These are phyloP conservation scores for Drosophila nigrodunni DNA, from an alignment of 1,140 invertebrate species.

Conservation along the genomic window DNA sequence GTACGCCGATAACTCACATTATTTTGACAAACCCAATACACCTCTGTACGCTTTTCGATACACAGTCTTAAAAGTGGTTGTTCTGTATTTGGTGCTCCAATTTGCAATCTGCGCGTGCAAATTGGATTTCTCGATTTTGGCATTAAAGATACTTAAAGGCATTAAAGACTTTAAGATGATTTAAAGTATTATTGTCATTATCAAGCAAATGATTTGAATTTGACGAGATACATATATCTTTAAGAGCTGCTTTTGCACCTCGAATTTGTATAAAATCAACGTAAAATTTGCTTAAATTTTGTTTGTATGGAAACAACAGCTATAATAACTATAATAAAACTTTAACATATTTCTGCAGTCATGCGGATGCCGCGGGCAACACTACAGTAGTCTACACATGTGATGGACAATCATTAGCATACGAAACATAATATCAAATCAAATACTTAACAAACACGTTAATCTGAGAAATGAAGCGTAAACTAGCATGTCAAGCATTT, in stretches of 20 bases:
- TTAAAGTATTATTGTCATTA: constrained; percentile 30
- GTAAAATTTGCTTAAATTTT: constrained; percentile 24
- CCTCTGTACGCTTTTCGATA: too few species aligned
- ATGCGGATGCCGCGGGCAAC: constrained; percentile 2
- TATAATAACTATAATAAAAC: constrained; percentile 24
- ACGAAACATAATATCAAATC: constrained; percentile 29
- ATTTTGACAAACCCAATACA: too few species aligned
- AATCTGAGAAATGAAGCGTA: constrained; percentile 18
- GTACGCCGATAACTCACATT: too few species aligned
- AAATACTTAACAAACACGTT: constrained; percentile 42
- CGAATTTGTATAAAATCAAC: constrained; percentile 50
- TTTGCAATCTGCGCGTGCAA: constrained; percentile 33
- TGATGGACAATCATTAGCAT: constrained; percentile 27
- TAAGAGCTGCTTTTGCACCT: constrained; percentile 60
- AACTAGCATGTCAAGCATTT: constrained; percentile 38
- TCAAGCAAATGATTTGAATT: constrained; percentile 45
- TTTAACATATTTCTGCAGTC: constrained; percentile 22
- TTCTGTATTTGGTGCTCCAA: constrained; percentile 6
- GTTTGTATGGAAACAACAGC: neutral
- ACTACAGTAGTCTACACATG: neutral
- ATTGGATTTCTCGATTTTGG: constrained; percentile 8
- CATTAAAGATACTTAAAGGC: constrained; percentile 13
- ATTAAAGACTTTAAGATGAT: constrained; percentile 13
- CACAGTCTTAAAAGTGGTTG: too few species aligned
- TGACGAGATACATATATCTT: constrained; percentile 49